phyloP scores from a whole-genome alignment of 2,888 invertebrate genomes.

The Vanessa cardui region DNA sequence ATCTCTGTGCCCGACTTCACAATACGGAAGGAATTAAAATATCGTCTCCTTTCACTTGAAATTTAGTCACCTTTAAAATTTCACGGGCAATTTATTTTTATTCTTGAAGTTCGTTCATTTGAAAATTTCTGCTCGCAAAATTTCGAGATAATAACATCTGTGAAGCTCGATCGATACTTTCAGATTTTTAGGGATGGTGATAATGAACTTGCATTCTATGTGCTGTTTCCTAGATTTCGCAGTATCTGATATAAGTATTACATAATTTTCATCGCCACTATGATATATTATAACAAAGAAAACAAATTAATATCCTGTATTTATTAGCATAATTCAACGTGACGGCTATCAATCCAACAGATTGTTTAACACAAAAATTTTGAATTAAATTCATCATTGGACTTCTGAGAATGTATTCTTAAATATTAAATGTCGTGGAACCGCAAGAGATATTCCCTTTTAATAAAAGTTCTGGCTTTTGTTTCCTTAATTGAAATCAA shows the following conservation, averaged over 20 bases:
- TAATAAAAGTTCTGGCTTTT: conserved; percentile 75
- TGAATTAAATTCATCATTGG: conserved; percentile 49
- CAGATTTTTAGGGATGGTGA: conserved; percentile 9
- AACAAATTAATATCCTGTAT: neutral
- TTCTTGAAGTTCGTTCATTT: conserved; percentile 35
- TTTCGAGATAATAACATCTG: conserved; percentile 28
- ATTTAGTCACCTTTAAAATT: conserved; percentile 38
- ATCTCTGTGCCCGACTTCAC: conserved; percentile 12
- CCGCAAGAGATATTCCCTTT: conserved; percentile 63
- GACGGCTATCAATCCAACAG: conserved; percentile 12
- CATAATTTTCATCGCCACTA: neutral
- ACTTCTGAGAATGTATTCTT: conserved; percentile 36
- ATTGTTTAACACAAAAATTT: conserved; percentile 36
- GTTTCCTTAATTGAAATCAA: conserved; percentile 77
- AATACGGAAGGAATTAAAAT: conserved; percentile 32
- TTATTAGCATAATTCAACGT: neutral
- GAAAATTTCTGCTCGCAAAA: conserved; percentile 27
- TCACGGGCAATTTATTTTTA: conserved; percentile 37
- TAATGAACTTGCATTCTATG: neutral
- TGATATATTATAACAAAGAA: neutral
- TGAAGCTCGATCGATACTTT: conserved; percentile 20
- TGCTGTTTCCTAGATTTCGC: neutral
- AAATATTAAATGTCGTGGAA: conserved; percentile 44
- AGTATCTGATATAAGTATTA: neutral
- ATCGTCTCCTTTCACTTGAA: conserved; percentile 30